Conservation (phyloP, 2,888 invertebrate genomes). For the Coremacera marginata region DNA sequence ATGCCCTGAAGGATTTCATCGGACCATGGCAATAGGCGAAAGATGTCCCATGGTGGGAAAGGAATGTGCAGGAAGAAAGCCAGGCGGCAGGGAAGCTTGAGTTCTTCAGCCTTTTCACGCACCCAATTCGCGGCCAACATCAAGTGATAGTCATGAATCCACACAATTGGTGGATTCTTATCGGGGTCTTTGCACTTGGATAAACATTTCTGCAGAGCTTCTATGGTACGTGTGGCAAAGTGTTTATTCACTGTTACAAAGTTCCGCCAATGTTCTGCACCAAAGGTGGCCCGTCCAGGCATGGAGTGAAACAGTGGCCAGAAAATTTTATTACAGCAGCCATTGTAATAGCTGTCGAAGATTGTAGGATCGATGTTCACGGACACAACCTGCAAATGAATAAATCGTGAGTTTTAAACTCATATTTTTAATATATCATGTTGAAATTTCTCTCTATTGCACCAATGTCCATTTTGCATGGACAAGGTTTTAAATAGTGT, state of each 20-base stretch:
- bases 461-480: no score
- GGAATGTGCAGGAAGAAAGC: conserved; percentile 96
- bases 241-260: conserved; percentile 85
- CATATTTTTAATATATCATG: no score
- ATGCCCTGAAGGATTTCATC: conserved; percentile 94
- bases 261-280: conserved; percentile 84
- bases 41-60: conserved; percentile 95
- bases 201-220: conserved; percentile 73
- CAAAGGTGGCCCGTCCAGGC: conserved; percentile 89
- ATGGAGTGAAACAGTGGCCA: conserved; percentile 95
- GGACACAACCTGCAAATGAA: conserved; percentile 77
- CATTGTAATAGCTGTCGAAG: conserved; percentile 91
- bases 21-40: conserved; percentile 91
- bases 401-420: no score
- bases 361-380: conserved; percentile 81
- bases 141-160: conserved; percentile 95
- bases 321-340: conserved; percentile 91
- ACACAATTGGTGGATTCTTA: conserved; percentile 79
- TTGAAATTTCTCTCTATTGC: no score
- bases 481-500: no score
- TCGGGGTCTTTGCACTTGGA: conserved; percentile 68
- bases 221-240: conserved; percentile 84
- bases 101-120: conserved; percentile 85
- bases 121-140: conserved; percentile 94
- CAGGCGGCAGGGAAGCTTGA: conserved; percentile 81